These are phyloP conservation scores for Diaprepes abbreviatus DNA, from an alignment of 2,888 invertebrate genomes.

Conservation along the genomic window DNA sequence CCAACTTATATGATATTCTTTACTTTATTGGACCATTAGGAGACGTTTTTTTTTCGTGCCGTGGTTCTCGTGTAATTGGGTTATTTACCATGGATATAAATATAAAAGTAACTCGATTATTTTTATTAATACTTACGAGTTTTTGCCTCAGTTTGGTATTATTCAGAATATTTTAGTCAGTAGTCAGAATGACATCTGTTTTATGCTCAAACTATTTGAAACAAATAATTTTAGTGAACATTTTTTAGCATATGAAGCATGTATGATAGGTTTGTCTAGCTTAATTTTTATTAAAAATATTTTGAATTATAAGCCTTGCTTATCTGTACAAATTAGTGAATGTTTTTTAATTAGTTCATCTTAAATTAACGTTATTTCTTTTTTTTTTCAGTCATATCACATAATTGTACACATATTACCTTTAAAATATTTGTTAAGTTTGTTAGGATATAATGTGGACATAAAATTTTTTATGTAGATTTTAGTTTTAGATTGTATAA, in stretches of 20 bases:
- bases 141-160: constrained; percentile 1
- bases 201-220: not conserved
- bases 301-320: not conserved
- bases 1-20: not conserved
- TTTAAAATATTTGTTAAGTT: too few relatives aligned
- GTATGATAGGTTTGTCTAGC: not conserved
- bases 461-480: too few relatives aligned
- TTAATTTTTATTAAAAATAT: not conserved
- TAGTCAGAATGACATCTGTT: not conserved
- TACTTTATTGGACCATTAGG: not conserved
- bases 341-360: too few relatives aligned
- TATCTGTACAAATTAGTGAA: not conserved
- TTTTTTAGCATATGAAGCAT: not conserved
- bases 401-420: too few relatives aligned
- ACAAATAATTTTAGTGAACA: not conserved
- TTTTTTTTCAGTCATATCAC: too few relatives aligned
- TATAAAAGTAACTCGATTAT: not conserved
- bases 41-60: not conserved
- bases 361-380: too few relatives aligned
- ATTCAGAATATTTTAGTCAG: not conserved
- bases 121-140: not conserved
- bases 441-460: too few relatives aligned
- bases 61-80: constrained; percentile 1
- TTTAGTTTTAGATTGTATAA: too few relatives aligned
- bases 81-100: constrained; percentile 1